Evolutionary conservation across 2,888 invertebrate species (phyloP).

Genomic region (Baccha elongata): DNA sequence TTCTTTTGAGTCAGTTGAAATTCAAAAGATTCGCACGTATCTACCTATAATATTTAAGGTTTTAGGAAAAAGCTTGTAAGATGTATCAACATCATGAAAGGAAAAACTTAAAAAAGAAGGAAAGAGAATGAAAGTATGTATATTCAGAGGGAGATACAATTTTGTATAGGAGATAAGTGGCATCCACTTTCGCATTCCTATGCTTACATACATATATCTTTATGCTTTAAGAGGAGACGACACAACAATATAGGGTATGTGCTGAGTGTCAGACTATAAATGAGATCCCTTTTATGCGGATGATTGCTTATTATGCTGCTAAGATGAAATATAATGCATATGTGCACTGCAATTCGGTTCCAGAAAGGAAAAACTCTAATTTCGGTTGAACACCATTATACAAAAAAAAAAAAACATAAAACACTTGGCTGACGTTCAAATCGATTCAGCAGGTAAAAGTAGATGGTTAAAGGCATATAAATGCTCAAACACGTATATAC

Average conservation of each 20-base stretch:
- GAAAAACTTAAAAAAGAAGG: constrained; percentile 9
- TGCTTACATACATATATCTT: neutral
- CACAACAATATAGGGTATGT: constrained; percentile 21
- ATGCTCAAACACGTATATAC: constrained; percentile 1
- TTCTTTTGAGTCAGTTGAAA: constrained; percentile 58
- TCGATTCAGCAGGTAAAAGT: constrained; percentile 40
- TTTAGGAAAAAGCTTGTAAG: constrained; percentile 18
- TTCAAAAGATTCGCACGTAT: constrained; percentile 39
- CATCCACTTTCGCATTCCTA: constrained; percentile 56
- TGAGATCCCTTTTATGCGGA: constrained; percentile 64
- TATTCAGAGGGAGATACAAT: constrained; percentile 10
- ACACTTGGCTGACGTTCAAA: constrained; percentile 20
- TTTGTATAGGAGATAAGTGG: constrained; percentile 55
- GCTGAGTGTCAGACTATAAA: constrained; percentile 65
- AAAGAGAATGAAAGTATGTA: constrained; percentile 23
- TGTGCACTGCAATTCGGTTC: constrained; percentile 44
- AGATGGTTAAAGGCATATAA: neutral
- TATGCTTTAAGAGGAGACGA: constrained; percentile 11
- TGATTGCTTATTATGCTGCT: constrained; percentile 71
- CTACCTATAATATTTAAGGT: constrained; percentile 17
- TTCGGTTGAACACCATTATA: constrained; percentile 32
- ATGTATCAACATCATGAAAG: neutral
- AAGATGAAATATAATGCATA: constrained; percentile 56
- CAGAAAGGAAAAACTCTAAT: constrained; percentile 56
- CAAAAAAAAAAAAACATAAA: constrained; percentile 1